Evolutionary conservation across 2,888 invertebrate genomes (phyloP), one percentile per base, ranked within the genome.

Genomic region (Caenorhabditis japonica): DNA sequence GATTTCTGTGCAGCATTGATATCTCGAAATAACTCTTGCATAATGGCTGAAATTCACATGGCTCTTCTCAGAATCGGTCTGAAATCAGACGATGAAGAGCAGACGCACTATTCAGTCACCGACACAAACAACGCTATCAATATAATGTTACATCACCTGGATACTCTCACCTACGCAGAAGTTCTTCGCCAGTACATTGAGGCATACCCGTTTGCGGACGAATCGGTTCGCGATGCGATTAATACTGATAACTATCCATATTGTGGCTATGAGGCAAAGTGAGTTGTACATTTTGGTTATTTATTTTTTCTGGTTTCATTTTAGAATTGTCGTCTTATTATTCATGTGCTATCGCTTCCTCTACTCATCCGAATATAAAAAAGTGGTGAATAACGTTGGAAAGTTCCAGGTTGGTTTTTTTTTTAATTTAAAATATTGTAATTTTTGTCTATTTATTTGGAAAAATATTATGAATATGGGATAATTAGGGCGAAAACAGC

Each of bases 61-160:
- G 93, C 93, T 92, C 90, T 99, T 59, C 89, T 99, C 39, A 95
- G 94, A 89, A 93, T 96, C 33, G 75, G 76, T 46, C 47, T 96
- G 55, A 90, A 95, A 49, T 95, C 96, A 89, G 96, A 96, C 89
- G 96, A 97, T 89, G 92, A 93, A 12, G 94, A 94, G 89, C 94
- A 83, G 58, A 83, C 81, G 96, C 51, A 74, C 34, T 78, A 71
- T 30, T 71, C 83, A 15, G 83, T 97, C 8, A 90, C 94, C 71
- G 99, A 99, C 90, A 94, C 95, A 87, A 97, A 97, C 90, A 97
- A 97, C 89, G 94, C 95, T 88, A 93, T 97, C 25, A 97, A 97
- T 89, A 93, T 97, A 76, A 92, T 93, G 81, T 90, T 97, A 60
- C 96, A 93, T 90, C 92, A 96, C 85, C 92, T 96, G 85, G 99